These are phyloP conservation scores for Dione vanillae DNA, from an alignment of 2,888 invertebrate genomes.

Conservation along the genomic window DNA sequence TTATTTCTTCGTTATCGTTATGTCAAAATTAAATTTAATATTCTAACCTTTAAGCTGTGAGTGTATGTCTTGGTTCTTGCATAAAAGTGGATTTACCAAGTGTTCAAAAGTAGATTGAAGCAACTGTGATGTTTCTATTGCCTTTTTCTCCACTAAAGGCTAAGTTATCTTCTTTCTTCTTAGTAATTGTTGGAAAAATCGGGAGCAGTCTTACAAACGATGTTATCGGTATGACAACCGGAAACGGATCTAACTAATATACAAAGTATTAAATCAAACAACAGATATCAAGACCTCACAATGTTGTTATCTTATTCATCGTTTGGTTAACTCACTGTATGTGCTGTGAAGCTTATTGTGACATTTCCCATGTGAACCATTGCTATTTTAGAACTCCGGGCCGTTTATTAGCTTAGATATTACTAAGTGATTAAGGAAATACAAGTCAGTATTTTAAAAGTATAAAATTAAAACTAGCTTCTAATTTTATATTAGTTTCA, in stretches of 20 bases:
- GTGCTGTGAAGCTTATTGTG: constrained; percentile 12
- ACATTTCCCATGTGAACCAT: constrained; percentile 20
- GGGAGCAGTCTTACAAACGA: too few relatives aligned
- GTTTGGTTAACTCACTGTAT: constrained; percentile 1
- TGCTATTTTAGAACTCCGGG: not conserved
- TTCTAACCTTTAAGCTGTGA: too few relatives aligned
- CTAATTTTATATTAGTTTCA: not conserved
- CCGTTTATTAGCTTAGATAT: not conserved
- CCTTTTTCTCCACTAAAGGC: too few relatives aligned
- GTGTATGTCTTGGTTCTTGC: too few relatives aligned
- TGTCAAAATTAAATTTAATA: too few relatives aligned
- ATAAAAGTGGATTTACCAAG: too few relatives aligned
- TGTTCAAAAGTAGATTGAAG: too few relatives aligned
- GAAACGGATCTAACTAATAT: not conserved
- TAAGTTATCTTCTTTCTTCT: too few relatives aligned
- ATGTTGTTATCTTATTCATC: constrained; percentile 6
- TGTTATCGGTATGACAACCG: too few relatives aligned
- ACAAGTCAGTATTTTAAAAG: not conserved
- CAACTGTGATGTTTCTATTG: too few relatives aligned
- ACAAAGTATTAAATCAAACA: not conserved
- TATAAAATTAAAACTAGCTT: not conserved
- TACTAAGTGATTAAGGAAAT: not conserved
- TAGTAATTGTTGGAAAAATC: too few relatives aligned
- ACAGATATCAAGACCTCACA: not conserved
- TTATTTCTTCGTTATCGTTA: too few relatives aligned